These are phyloP conservation scores for Dicycla oo DNA, from an alignment of 2,888 invertebrate species.

Conservation along the genomic window DNA sequence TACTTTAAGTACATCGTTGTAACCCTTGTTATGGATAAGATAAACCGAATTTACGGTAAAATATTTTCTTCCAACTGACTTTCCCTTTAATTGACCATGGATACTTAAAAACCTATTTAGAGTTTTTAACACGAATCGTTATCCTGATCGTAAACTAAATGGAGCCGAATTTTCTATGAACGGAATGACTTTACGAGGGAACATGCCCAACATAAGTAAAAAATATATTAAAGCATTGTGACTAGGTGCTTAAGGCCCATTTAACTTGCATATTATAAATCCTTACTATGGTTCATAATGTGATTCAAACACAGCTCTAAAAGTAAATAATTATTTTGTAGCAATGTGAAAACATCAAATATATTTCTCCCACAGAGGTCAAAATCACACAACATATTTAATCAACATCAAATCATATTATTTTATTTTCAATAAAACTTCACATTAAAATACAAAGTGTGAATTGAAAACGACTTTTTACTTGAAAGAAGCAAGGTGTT, in stretches of 20 bases:
- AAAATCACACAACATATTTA: conserved; percentile 36
- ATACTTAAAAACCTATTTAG: conserved; percentile 78
- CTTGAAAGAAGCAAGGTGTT: conserved; percentile 27
- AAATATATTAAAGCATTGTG: conserved; percentile 59
- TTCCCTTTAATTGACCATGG: conserved; percentile 82
- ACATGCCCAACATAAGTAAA: conserved; percentile 55
- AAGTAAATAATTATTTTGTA: conserved; percentile 17
- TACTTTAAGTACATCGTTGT: conserved; percentile 76
- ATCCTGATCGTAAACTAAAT: conserved; percentile 79
- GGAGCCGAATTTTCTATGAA: conserved; percentile 68
- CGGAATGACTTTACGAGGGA: conserved; percentile 59
- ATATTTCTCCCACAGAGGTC: conserved; percentile 27
- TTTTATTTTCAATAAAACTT: conserved; percentile 46
- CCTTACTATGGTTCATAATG: conserved; percentile 15
- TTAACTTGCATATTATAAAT: conserved; percentile 53
- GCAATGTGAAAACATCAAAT: conserved; percentile 9
- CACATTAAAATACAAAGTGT: conserved; percentile 51
- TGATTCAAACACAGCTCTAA: conserved; percentile 27
- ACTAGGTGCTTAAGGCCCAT: conserved; percentile 46
- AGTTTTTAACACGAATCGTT: conserved; percentile 73
- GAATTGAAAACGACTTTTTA: conserved; percentile 50
- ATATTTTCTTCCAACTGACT: conserved; percentile 72
- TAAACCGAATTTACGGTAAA: conserved; percentile 75
- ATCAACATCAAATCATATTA: conserved; percentile 42
- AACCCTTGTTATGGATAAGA: conserved; percentile 77